Base-by-base conservation (phyloP, 2,888 invertebrate species). In the Pseudococcus jackbeardsleyi region DNA sequence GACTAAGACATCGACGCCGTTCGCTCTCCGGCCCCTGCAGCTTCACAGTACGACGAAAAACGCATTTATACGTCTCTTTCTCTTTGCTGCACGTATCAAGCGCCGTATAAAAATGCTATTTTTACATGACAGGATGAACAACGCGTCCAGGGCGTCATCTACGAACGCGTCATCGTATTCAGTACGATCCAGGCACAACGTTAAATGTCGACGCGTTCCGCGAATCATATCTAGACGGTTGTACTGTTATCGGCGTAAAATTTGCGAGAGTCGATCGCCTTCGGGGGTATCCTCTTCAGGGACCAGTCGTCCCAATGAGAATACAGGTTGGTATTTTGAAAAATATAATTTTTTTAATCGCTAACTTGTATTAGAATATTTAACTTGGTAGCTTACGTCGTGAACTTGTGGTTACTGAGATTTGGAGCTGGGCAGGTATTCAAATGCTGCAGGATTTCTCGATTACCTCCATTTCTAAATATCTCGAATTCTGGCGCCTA, bases 121-220 rank as follows among this genome's bases (percentile, higher is more conserved):
- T 85, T 85, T 85, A 85, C 85, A 59, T 54, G 64, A 68, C 64
- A 86, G 86, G 86, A 86, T 86, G 86, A 86, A 68, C 22, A 46
- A 1, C 79, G 46, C 86, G 68, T 68, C 68, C 72, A 86, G 86
- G 86, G 72, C 86, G 68, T 86, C 86, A 42, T 86, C 86, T 59
- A 42, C 64, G 54, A 68, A 68, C 17, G 64, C 86, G 86, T 64
- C 86, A 68, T 68, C 86, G 86, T 68, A 86, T 86, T 86, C 46
- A 86, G 86, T 86, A 68, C 15, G 19, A 19, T 86, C 86, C 72
- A 86, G 72, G 48, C 86, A 86, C 86, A 48, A 86, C 86, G 72
- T 46, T 68, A 86, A 86, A 86, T 86, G 86, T 86, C 86, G 86
- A 86, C 86, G 86, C 86, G 86, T 86, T 72, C 86, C 86, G 86